Base-by-base conservation (phyloP, 92 coral and sea anemone species). In the Epizoanthus rinbou region DNA sequence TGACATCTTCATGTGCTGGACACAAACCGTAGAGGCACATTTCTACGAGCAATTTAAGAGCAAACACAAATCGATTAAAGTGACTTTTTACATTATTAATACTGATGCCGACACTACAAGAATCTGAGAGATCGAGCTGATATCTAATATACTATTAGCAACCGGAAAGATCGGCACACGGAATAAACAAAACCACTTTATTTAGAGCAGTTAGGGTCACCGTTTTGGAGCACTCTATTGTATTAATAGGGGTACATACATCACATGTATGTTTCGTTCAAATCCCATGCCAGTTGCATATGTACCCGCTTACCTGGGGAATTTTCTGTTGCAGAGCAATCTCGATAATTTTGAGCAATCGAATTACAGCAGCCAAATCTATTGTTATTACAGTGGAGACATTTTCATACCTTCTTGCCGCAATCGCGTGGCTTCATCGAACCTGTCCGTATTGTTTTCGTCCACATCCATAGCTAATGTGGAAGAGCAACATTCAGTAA, bases 391-490 rank as follows among this genome's bases (percentile, higher is more conserved):
- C 35, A 62, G 64, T 60, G 17, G 53, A 53, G 57, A 19, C 53
- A 9, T 69, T 57, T 75, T 58, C 81, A 79, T 92, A 97, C 99
- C 99, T 90, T 94, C 91, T 83, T 83, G 82, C 71, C 91, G 91
- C 82, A 97, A 90, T 88, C 96, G 92, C 84, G 99, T 94, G 92
- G 99, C 98, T 88, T 97, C 98, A 78, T 88, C 89, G 56, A 84
- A 69, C 68, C 92, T 91, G 69, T 87, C 88, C 82, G 89, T 92
- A 97, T 94, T 97, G 99, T 94, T 97, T 88, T 97, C 98, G 87
- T 94, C 99, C 93, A 91, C 99, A 88, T 90, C 98, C 98, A 93
- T 93, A 64, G 98, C 98, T 93, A 81, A 71, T 84, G 72, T 85
- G 81, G 84, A 87, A 93, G 88, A 90, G 95, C 88, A 90, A 91